Evolutionary conservation across 2,113 vertebrate genomes (phyloP).

Genomic region (Chlamydotis undulata): DNA sequence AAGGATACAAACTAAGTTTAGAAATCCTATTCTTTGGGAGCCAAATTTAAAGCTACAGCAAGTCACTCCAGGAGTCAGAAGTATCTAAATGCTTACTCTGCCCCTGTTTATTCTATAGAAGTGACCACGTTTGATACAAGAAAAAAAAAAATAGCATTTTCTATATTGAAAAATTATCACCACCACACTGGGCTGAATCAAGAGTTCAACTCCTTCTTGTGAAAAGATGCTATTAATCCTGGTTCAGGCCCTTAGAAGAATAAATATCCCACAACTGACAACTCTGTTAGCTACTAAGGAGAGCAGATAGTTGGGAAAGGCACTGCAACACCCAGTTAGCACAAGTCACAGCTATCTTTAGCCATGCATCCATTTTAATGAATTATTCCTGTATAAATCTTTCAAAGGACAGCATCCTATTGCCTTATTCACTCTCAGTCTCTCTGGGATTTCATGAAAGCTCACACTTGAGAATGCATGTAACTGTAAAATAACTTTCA

Average conservation of each 20-base stretch:
- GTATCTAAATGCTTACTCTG: neutral
- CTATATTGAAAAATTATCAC: neutral
- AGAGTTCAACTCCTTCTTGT: neutral
- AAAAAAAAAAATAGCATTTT: neutral
- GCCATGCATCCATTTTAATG: neutral
- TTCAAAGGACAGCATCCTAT: neutral
- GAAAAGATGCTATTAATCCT: neutral
- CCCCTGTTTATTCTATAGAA: neutral
- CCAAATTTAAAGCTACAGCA: neutral
- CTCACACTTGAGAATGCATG: conserved; percentile 45
- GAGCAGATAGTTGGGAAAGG: neutral
- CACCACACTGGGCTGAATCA: neutral
- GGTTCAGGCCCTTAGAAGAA: neutral
- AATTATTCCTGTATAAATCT: neutral
- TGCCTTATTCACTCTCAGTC: conserved; percentile 12
- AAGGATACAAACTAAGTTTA: neutral
- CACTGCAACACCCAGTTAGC: neutral
- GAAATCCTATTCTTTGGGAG: neutral
- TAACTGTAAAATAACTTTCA: conserved; percentile 71
- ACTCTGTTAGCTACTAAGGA: neutral
- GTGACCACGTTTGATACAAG: neutral
- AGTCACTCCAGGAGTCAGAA: neutral
- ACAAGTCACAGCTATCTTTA: neutral
- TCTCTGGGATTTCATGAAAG: conserved; percentile 44
- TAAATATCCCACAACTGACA: neutral